Conservation (phyloP, 2,797 vertebrate genomes). For the Cyprinodon diabolis region DNA sequence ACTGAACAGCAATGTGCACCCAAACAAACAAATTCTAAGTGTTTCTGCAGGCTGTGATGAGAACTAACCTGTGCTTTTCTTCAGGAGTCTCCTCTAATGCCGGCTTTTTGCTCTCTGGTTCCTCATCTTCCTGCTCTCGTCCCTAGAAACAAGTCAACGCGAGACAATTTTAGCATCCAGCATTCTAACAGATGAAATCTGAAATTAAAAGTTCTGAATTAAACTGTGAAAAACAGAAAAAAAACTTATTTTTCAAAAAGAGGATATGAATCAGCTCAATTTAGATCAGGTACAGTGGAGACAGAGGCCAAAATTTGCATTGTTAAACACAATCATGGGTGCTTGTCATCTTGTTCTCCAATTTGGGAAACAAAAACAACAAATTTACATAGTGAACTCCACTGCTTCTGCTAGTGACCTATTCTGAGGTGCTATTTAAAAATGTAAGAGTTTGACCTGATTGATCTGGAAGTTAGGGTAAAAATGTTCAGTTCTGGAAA, state of each 20-base stretch:
- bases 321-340: constrained; percentile 22
- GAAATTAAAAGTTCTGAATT: background rate
- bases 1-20: background rate
- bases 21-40: background rate
- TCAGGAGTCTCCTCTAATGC: constrained; percentile 73
- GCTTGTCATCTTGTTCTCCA: constrained; percentile 3
- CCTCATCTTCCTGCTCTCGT: constrained; percentile 72
- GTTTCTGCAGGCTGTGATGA: constrained; percentile 4
- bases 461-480: constrained; percentile 1
- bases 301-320: constrained; percentile 32
- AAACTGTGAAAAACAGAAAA: background rate
- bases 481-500: no score
- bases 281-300: background rate
- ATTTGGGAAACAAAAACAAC: constrained; percentile 49
- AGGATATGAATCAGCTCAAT: background rate
- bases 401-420: constrained; percentile 2
- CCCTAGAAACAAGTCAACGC: constrained; percentile 69
- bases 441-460: background rate
- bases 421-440: background rate
- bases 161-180: background rate
- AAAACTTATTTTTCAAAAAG: background rate
- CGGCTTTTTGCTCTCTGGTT: constrained; percentile 82
- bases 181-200: background rate
- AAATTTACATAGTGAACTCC: constrained; percentile 27
- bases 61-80: constrained; percentile 83